Evolutionary conservation across 2,113 vertebrate species (phyloP), one percentile per base, ranked within the genome.

Genomic region (Rhagologus leucostigma): DNA sequence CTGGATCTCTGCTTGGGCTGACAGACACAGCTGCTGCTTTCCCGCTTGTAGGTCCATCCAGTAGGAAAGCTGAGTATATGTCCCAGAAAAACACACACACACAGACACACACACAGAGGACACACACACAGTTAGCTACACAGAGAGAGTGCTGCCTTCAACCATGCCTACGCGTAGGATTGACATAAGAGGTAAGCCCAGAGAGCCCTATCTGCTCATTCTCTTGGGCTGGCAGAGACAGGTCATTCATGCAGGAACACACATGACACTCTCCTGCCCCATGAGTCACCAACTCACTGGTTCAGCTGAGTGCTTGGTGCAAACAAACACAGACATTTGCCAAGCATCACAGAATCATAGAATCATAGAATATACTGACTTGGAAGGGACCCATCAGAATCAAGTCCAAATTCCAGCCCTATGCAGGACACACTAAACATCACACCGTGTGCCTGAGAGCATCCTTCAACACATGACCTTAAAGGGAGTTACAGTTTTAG

Each of bases 201-300:
- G 76, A 56, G 9, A 67, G 10, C 12, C 15, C 26, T 3, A 0
- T 20, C 16, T 37, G 46, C 16, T 27, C 21, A 26, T 73, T 35
- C 23, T 50, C 27, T 81, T 37, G 27, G 50, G 10, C 44, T 65
- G 59, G 42, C 76, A 89, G 75, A 67, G n/a, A 63, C 22, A 59
- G 13, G 13, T 82, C 21, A 47, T 18, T 59, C 41, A 18, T 24
- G 18, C 1, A 3, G 55, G 14, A 23, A 1, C 27, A 75, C 21
- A 35, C 4, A 10, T 0, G 1, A 26, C 20, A 16, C 3, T 39
- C 4, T 52, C 5, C 10, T 65, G 14, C 9, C 13, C 49, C 22
- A 7, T 5, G 18, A 21, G 41, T 37, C 37, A 19, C 19, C 1
- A 3, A 1, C 10, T 70, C 41, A 30, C n/a, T 0, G 0, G 24